Conservation (phyloP, 2,113 vertebrate species). For the Eulemur macaco region DNA sequence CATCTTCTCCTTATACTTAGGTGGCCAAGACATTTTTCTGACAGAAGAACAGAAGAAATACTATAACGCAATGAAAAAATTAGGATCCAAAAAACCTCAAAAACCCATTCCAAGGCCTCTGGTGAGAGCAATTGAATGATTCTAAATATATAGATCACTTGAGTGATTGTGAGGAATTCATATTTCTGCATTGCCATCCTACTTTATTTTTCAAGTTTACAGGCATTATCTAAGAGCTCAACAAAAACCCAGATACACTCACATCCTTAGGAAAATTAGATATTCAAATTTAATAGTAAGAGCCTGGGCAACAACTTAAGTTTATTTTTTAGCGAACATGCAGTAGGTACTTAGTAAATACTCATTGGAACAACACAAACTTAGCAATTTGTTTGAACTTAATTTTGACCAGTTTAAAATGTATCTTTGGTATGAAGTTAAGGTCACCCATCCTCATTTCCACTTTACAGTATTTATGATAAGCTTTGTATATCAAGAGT, state of each 20-base stretch:
- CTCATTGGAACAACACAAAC: neutral
- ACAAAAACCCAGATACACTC: neutral
- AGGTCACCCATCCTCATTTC: neutral
- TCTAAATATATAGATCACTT: neutral
- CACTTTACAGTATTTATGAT: neutral
- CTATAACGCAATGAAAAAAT: constrained; percentile 97
- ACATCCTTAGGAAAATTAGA: constrained; percentile 23
- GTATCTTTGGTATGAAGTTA: neutral
- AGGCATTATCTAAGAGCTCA: neutral
- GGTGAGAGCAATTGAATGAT: constrained; percentile 83
- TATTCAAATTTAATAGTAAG: neutral
- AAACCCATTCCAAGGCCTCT: constrained; percentile 94
- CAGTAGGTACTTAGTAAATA: neutral
- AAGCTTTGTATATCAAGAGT: neutral
- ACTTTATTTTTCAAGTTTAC: neutral
- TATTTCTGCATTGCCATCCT: neutral
- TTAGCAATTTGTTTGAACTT: neutral
- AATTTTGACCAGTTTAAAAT: neutral
- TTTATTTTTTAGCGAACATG: neutral
- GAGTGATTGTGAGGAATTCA: neutral
- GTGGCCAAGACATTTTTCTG: constrained; percentile 97
- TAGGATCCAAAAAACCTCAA: constrained; percentile 96
- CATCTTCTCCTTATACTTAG: constrained; percentile 88
- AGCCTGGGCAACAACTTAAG: neutral
- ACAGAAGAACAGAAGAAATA: constrained; percentile 99